A percentile compares a stretch with the other conserved stretches of the same genome.
phyloP scores from a whole-genome alignment of 2,797 vertebrate species.

The Sebastes hubbsi region DNA sequence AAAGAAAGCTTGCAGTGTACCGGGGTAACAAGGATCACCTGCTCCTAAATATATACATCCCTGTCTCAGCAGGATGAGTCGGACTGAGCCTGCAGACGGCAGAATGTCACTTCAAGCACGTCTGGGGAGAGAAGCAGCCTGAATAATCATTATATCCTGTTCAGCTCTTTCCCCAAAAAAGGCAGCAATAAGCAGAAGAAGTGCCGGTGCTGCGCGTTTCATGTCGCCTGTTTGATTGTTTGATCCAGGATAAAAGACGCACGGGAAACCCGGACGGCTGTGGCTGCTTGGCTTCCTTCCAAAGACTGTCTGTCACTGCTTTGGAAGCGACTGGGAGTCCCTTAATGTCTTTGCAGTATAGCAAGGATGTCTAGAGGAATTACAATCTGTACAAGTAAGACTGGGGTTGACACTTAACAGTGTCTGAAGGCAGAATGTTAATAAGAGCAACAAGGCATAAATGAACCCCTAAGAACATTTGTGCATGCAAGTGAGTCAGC shows the following conservation, averaged over 20 bases:
- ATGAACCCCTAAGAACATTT: background rate
- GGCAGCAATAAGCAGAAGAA: slow-evolving; percentile 47
- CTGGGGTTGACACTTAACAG: slow-evolving; percentile 18
- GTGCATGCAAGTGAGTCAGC: background rate
- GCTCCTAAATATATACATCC: slow-evolving; percentile 39
- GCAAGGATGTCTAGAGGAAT: slow-evolving; percentile 53
- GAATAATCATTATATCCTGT: slow-evolving; percentile 57
- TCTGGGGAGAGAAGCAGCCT: slow-evolving; percentile 37
- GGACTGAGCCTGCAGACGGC: slow-evolving; percentile 21
- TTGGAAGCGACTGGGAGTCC: slow-evolving; percentile 52
- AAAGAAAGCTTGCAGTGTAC: slow-evolving; percentile 28
- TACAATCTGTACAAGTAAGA: slow-evolving; percentile 30
- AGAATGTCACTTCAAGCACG: slow-evolving; percentile 49
- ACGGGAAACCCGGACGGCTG: slow-evolving; percentile 50
- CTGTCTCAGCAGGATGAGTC: slow-evolving; percentile 43
- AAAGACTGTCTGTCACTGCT: slow-evolving; percentile 48
- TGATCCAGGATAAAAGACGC: slow-evolving; percentile 64
- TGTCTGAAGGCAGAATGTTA: slow-evolving; percentile 14
- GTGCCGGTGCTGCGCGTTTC: slow-evolving; percentile 33
- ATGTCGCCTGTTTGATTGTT: slow-evolving; percentile 61
- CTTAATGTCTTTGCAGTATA: slow-evolving; percentile 59
- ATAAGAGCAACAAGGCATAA: slow-evolving; percentile 34
- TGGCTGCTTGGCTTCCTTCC: slow-evolving; percentile 57
- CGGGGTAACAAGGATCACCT: slow-evolving; percentile 28
- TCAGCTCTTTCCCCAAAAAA: slow-evolving; percentile 48